Evolutionary conservation across 2,797 vertebrate genomes (phyloP), one percentile per base, ranked within the genome.

Genomic region (Caiman crocodilus): DNA sequence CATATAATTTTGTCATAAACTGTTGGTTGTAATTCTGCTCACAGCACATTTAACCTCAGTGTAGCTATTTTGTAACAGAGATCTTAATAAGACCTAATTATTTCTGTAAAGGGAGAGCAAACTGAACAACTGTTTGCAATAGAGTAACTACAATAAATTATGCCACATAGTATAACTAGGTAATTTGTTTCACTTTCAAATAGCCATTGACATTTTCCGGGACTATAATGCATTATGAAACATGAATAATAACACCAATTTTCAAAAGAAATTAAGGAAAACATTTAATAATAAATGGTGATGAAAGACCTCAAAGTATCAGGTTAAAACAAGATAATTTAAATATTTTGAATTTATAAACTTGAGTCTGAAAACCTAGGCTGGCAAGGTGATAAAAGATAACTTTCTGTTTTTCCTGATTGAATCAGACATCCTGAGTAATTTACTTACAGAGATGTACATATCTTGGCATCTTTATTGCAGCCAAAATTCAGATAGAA

Each of bases 101-200:
- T 58, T 25, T 74, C 6, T 32, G 25, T 42, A 71, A 71, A 71
- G 32, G 23, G 32, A 71, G 35, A 77, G 8, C 12, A 67, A 3
- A 12, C 64, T 74, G 16, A 73, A 2, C 28, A 42, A 17, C 9
- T 28, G 20, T 26, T 69, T 82, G 23, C 17, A 83, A 18, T 35
- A 59, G 35, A 87, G 79, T 17, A 78, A 4, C 15, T 63, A 59
- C 79, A 50, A 56, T 2, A 91, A 93, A 61, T 30, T 3, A 69
- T 71, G 28, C 0, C 84, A 26, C 89, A 32, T 3, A 28, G 79
- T 94, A 65, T 1, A 0, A 17, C 9, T 50, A 85, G 30, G 1
- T 35, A 61, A 32, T 21, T 61, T 91, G 8, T 88, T 93, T 87
- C 16, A 15, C 57, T 6, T 84, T 88, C 28, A 88, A 88, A 92